A percentile compares a stretch with the other conserved stretches of the same genome.
These are phyloP conservation scores for Drosophila nigromelanica DNA, from an alignment of 1,140 invertebrate species.

Conservation along the genomic window DNA sequence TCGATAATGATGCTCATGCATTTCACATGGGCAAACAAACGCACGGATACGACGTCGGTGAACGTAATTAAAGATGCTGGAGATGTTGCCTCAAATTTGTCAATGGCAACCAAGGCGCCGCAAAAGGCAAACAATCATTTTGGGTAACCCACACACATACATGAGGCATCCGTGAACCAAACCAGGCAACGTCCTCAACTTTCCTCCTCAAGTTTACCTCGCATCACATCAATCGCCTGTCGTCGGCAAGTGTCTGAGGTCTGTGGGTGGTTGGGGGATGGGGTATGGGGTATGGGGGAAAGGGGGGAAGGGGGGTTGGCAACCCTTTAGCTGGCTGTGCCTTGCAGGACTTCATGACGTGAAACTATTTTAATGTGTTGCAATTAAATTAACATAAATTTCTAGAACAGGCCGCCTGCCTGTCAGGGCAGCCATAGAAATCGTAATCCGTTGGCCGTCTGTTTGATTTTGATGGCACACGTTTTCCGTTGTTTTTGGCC, in stretches of 20 bases:
- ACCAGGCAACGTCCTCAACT: background rate
- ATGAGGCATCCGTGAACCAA: background rate
- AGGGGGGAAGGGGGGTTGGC: background rate
- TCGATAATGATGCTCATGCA: slow-evolving; percentile 72
- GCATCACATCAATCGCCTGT: slow-evolving; percentile 34
- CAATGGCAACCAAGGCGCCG: slow-evolving; percentile 69
- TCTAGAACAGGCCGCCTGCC: slow-evolving; percentile 36
- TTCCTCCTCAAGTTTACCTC: background rate
- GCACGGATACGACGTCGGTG: background rate
- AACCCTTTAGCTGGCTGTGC: slow-evolving; percentile 30
- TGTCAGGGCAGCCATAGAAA: slow-evolving; percentile 37
- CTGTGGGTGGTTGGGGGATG: background rate
- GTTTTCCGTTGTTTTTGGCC: slow-evolving; percentile 70
- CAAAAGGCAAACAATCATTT: slow-evolving; percentile 66
- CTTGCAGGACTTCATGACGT: slow-evolving; percentile 54
- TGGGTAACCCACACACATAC: slow-evolving; percentile 8
- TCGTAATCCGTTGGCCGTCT: slow-evolving; percentile 44
- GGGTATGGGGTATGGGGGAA: no score
- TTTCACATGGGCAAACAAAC: slow-evolving; percentile 47
- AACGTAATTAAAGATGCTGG: slow-evolving; percentile 71
- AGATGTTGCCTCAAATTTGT: slow-evolving; percentile 60
- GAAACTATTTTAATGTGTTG: slow-evolving; percentile 81
- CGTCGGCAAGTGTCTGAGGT: slow-evolving; percentile 8
- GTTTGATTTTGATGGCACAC: slow-evolving; percentile 48
- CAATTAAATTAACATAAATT: slow-evolving; percentile 82